Percentiles rank a stretch among this genome's conserved stretches.
Conservation (phyloP, 2,888 invertebrate species). For the Acleris cristana region DNA sequence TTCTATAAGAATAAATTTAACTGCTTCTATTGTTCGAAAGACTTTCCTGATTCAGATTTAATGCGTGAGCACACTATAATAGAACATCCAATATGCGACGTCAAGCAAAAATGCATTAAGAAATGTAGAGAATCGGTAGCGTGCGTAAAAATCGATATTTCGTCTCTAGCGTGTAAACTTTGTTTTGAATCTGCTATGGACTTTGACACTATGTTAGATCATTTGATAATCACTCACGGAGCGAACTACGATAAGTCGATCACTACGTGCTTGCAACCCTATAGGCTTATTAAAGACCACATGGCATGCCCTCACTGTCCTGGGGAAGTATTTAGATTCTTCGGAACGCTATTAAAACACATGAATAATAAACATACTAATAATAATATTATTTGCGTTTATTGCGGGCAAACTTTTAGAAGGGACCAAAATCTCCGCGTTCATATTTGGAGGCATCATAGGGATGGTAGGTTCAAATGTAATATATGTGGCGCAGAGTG, state of each 20-base stretch:
- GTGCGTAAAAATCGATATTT: slow-evolving; percentile 75
- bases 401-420: slow-evolving; percentile 74
- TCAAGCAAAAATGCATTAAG: slow-evolving; percentile 70
- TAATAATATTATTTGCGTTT: slow-evolving; percentile 76
- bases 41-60: slow-evolving; percentile 70
- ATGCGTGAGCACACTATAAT: slow-evolving; percentile 71
- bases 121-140: slow-evolving; percentile 76
- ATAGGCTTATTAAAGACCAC: slow-evolving; percentile 68
- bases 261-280: slow-evolving; percentile 73
- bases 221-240: slow-evolving; percentile 68
- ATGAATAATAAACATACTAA: slow-evolving; percentile 75
- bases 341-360: slow-evolving; percentile 74
- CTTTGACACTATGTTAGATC: slow-evolving; percentile 67
- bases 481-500: slow-evolving; percentile 71
- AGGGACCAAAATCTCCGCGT: slow-evolving; percentile 75
- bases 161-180: slow-evolving; percentile 69
- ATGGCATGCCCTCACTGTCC: slow-evolving; percentile 75
- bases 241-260: slow-evolving; percentile 74
- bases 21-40: slow-evolving; percentile 77
- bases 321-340: slow-evolving; percentile 68
- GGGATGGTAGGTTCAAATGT: slow-evolving; percentile 73
- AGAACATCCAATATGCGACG: slow-evolving; percentile 70
- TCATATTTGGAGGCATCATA: slow-evolving; percentile 75
- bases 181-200: slow-evolving; percentile 69
- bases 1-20: slow-evolving; percentile 78